A percentile compares a stretch with the other conserved stretches of the same genome.
phyloP scores from a whole-genome alignment of 1,140 invertebrate species.

The Rhyacophila brunnea region DNA sequence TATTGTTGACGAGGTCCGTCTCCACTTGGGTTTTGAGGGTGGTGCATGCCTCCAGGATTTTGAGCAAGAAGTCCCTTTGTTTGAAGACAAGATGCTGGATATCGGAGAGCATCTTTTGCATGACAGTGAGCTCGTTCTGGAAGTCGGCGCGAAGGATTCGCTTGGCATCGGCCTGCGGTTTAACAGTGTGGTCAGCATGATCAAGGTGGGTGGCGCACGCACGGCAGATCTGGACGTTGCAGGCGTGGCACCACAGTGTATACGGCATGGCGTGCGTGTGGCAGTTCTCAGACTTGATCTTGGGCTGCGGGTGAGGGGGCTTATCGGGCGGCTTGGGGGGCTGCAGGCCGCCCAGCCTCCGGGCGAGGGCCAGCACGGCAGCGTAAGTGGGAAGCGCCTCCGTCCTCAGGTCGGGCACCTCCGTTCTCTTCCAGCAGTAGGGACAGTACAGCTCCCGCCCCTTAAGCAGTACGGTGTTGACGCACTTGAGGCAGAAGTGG shows the following conservation, averaged over 20 bases:
- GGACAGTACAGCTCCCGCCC: slow-evolving; percentile 65
- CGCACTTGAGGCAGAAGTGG: slow-evolving; percentile 72
- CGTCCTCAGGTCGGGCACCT: slow-evolving; percentile 59
- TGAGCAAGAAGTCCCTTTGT: slow-evolving; percentile 68
- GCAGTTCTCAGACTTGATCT: slow-evolving; percentile 61
- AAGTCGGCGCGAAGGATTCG: slow-evolving; percentile 65
- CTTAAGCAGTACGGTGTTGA: slow-evolving; percentile 62
- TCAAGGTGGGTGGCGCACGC: slow-evolving; percentile 65
- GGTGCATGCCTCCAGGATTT: slow-evolving; percentile 71
- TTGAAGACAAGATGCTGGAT: slow-evolving; percentile 64
- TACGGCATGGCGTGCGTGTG: slow-evolving; percentile 70
- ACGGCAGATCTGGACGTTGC: slow-evolving; percentile 62
- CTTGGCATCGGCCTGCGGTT: slow-evolving; percentile 66
- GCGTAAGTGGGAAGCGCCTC: slow-evolving; percentile 66
- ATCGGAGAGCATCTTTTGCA: slow-evolving; percentile 59
- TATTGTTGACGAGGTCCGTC: slow-evolving; percentile 66
- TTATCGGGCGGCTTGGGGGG: slow-evolving; percentile 17
- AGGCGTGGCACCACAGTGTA: slow-evolving; percentile 71
- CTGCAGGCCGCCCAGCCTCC: slow-evolving; percentile 47
- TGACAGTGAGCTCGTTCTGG: slow-evolving; percentile 50
- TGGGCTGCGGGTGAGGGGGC: slow-evolving; percentile 26
- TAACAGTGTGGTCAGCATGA: slow-evolving; percentile 65
- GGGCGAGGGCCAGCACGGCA: slow-evolving; percentile 62
- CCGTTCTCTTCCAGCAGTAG: slow-evolving; percentile 67
- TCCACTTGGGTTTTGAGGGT: slow-evolving; percentile 71